A percentile compares a stretch with the other conserved stretches of the same genome.
phyloP scores from a whole-genome alignment of 2,888 invertebrate species.

The Cephus pygmeus region DNA sequence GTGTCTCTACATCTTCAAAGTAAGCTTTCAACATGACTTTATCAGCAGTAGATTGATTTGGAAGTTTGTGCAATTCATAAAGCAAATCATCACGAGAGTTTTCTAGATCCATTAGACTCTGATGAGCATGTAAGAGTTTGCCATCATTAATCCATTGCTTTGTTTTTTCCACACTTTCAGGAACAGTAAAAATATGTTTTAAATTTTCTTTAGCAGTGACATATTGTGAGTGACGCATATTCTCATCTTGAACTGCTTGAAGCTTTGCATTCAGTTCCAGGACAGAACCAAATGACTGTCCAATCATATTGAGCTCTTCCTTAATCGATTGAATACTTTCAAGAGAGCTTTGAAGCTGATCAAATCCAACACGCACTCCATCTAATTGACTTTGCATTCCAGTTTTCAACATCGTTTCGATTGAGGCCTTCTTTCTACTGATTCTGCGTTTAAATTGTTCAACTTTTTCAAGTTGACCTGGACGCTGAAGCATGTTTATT shows the following conservation, averaged over 20 bases:
- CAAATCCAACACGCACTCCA: constrained; percentile 93
- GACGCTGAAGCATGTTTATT: constrained; percentile 91
- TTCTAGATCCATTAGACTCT: constrained; percentile 93
- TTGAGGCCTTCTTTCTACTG: constrained; percentile 85
- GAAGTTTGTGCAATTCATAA: constrained; percentile 92
- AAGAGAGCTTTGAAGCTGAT: constrained; percentile 87
- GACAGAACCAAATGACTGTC: constrained; percentile 79
- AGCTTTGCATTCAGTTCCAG: constrained; percentile 84
- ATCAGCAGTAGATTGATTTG: constrained; percentile 90
- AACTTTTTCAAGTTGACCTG: constrained; percentile 94
- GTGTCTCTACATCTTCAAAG: constrained; percentile 93
- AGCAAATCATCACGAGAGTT: constrained; percentile 95
- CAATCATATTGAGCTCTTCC: constrained; percentile 69
- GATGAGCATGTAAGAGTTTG: constrained; percentile 92
- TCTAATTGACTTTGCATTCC: constrained; percentile 98
- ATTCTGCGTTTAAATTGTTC: constrained; percentile 83
- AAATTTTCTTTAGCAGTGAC: constrained; percentile 98
- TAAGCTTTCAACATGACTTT: constrained; percentile 94
- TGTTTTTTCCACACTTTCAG: constrained; percentile 94
- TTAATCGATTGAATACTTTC: constrained; percentile 80
- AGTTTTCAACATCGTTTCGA: constrained; percentile 96
- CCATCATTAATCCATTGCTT: constrained; percentile 95
- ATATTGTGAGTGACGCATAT: constrained; percentile 94
- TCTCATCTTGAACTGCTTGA: constrained; percentile 90
- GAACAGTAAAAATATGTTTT: constrained; percentile 97